A percentile compares a stretch with the other conserved stretches of the same genome.
phyloP scores from a whole-genome alignment of 1,140 invertebrate genomes.

The Anastrepha obliqua region DNA sequence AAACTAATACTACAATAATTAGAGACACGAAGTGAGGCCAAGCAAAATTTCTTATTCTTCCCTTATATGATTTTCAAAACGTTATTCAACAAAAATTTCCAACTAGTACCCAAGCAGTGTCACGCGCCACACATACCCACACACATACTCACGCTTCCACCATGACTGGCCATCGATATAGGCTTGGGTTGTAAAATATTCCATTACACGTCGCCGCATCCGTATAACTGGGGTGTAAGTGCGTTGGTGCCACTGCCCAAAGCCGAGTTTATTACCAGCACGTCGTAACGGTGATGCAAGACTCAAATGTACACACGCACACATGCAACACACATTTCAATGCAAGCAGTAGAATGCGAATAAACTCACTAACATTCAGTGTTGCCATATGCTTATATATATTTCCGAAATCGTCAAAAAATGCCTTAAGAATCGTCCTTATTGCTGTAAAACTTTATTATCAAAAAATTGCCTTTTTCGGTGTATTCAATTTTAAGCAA shows the following conservation, averaged over 20 bases:
- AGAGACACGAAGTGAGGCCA: too few species aligned
- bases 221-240: not conserved
- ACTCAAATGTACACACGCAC: not conserved
- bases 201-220: conserved; percentile 11
- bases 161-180: not conserved
- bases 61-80: too few species aligned
- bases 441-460: too few species aligned
- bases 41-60: too few species aligned
- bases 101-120: too few species aligned
- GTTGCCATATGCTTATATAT: too few species aligned
- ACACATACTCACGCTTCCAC: not conserved
- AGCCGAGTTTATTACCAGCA: not conserved
- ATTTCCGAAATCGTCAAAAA: too few species aligned
- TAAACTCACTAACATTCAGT: not conserved
- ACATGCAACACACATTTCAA: not conserved
- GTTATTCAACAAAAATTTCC: too few species aligned
- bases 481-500: too few species aligned
- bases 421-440: too few species aligned
- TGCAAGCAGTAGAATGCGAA: not conserved
- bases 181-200: not conserved
- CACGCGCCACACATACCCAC: not conserved
- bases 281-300: not conserved
- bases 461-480: too few species aligned
- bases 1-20: too few species aligned
- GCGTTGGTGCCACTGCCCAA: not conserved